These are phyloP conservation scores for Limenitis camilla DNA, from an alignment of 2,888 invertebrate genomes.

Conservation along the genomic window DNA sequence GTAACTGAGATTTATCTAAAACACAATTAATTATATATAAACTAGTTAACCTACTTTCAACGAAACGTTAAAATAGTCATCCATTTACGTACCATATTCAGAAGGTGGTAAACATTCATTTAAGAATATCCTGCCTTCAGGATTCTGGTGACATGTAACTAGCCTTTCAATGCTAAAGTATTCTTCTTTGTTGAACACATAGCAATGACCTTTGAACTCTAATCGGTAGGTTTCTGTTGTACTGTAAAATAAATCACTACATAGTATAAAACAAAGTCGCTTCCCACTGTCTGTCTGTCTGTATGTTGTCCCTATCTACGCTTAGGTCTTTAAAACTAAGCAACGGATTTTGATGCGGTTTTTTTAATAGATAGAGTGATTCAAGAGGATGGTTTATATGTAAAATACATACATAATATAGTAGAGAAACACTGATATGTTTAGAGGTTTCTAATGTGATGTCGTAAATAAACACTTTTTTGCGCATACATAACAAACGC, in stretches of 20 bases:
- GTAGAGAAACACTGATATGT: too few relatives aligned
- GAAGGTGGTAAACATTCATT: conserved; percentile 88
- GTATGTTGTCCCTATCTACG: too few relatives aligned
- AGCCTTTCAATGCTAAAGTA: conserved; percentile 78
- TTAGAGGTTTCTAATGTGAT: too few relatives aligned
- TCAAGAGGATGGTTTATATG: too few relatives aligned
- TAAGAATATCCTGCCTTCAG: conserved; percentile 76
- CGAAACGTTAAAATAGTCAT: not conserved
- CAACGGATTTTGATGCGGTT: too few relatives aligned
- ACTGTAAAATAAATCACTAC: conserved; percentile 45
- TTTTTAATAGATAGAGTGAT: too few relatives aligned
- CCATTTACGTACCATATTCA: conserved; percentile 80
- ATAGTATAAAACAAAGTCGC: too few relatives aligned
- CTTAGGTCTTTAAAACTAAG: too few relatives aligned
- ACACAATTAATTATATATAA: not conserved
- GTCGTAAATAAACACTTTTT: too few relatives aligned
- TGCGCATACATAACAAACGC: too few relatives aligned
- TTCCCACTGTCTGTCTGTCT: too few relatives aligned
- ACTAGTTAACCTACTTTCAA: not conserved
- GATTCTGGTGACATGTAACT: conserved; percentile 76
- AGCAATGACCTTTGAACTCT: conserved; percentile 65
- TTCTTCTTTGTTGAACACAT: conserved; percentile 74
- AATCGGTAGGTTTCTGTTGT: conserved; percentile 81
- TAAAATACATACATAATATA: too few relatives aligned
- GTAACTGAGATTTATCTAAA: conserved; percentile 80